phyloP scores from a whole-genome alignment of 1,140 invertebrate genomes.

The Bombus confusus region DNA sequence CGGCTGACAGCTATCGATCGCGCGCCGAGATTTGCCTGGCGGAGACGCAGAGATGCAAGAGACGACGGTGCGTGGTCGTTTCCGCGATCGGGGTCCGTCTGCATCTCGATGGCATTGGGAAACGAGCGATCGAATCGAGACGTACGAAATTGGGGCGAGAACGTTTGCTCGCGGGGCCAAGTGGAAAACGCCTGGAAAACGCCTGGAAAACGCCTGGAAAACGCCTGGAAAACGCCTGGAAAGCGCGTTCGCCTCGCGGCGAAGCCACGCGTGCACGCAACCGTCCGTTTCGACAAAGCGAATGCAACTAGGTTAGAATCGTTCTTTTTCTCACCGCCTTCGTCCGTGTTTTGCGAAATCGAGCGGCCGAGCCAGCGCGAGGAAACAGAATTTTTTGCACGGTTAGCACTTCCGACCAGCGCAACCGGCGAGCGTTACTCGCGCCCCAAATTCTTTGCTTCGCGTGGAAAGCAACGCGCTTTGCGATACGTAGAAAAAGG shows the following conservation, averaged over 20 bases:
- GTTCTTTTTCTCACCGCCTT: not conserved
- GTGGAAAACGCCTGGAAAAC: too few species aligned
- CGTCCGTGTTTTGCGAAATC: not conserved
- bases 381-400: not conserved
- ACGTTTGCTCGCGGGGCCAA: too few species aligned
- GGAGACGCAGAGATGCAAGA: too few species aligned
- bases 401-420: not conserved
- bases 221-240: conserved; percentile 5
- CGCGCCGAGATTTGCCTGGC: too few species aligned
- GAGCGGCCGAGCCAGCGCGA: not conserved
- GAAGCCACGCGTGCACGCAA: not conserved
- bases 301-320: conserved; percentile 46
- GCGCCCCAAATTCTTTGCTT: not conserved
- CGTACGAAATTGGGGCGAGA: not conserved
- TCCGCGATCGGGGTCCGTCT: too few species aligned
- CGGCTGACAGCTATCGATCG: too few species aligned
- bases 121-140: conserved; percentile 40
- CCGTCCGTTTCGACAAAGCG: conserved; percentile 19
- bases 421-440: not conserved
- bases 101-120: too few species aligned
- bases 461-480: not conserved
- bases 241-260: too few species aligned
- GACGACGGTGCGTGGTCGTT: too few species aligned
- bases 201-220: not conserved
- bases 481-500: not conserved